phyloP scores from a whole-genome alignment of 2,888 invertebrate genomes.

The Meloe dianella region DNA sequence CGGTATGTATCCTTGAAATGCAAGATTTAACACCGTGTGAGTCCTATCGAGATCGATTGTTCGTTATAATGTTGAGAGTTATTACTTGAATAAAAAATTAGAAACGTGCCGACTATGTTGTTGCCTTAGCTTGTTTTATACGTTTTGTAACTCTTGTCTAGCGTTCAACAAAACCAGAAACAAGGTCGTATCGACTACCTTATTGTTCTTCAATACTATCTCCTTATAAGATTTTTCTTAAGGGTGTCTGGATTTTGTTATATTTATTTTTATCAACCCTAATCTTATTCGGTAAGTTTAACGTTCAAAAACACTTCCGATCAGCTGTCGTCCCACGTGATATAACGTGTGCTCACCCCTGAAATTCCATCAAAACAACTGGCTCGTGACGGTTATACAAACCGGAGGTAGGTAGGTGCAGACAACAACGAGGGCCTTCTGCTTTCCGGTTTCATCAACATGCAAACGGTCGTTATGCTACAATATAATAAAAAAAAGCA shows the following conservation, averaged over 20 bases:
- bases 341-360: constrained; percentile 29
- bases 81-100: constrained; percentile 21
- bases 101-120: constrained; percentile 21
- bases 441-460: constrained; percentile 32
- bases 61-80: constrained; percentile 15
- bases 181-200: constrained; percentile 34
- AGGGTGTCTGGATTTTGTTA: neutral
- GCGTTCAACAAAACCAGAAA: constrained; percentile 25
- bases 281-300: constrained; percentile 38
- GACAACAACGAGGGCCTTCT: constrained; percentile 26
- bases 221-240: neutral
- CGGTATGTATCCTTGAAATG: constrained; percentile 28
- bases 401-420: constrained; percentile 29
- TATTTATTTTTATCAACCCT: constrained; percentile 16
- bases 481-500: neutral
- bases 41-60: constrained; percentile 33
- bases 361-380: constrained; percentile 32
- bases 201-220: neutral
- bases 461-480: constrained; percentile 17
- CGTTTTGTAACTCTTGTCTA: constrained; percentile 35
- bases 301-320: constrained; percentile 58
- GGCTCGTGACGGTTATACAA: constrained; percentile 30
- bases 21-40: constrained; percentile 24
- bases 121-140: constrained; percentile 20
- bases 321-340: constrained; percentile 63